Percentiles rank a stretch among this genome's conserved stretches.
phyloP scores from a whole-genome alignment of 2,888 invertebrate genomes.

The Ceratothoa steindachneri region DNA sequence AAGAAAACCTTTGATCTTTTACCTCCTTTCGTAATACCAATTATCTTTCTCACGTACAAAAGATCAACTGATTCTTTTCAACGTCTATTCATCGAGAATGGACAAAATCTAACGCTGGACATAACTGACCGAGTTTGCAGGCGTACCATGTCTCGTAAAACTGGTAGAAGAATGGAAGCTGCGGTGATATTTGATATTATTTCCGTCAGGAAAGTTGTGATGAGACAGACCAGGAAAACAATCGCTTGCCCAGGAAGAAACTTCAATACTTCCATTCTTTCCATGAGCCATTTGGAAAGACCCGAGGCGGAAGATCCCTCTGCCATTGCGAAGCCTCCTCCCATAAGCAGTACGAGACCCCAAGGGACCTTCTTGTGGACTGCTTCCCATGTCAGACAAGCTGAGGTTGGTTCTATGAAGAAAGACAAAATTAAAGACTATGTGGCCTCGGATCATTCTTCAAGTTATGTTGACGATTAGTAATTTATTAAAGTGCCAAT shows the following conservation, averaged over 20 bases:
- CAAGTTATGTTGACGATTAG: too few relatives aligned
- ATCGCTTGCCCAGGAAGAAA: constrained; percentile 65
- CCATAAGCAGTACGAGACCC: constrained; percentile 80
- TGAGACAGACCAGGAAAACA: constrained; percentile 70
- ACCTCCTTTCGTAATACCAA: too few relatives aligned
- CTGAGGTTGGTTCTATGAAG: not conserved
- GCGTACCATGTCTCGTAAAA: constrained; percentile 70
- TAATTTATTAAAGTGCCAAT: too few relatives aligned
- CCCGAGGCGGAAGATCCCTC: constrained; percentile 76
- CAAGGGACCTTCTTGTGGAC: constrained; percentile 71
- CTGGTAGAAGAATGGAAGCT: constrained; percentile 80
- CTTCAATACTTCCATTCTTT: constrained; percentile 58
- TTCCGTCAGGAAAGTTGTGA: constrained; percentile 79
- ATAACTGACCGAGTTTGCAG: too few relatives aligned
- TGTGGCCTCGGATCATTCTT: too few relatives aligned
- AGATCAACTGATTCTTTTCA: too few relatives aligned
- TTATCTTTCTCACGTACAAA: too few relatives aligned
- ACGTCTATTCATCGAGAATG: too few relatives aligned
- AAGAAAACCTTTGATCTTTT: too few relatives aligned
- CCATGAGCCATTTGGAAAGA: constrained; percentile 70
- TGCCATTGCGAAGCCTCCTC: constrained; percentile 87
- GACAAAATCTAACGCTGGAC: too few relatives aligned
- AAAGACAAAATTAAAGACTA: not conserved
- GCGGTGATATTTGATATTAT: constrained; percentile 87
- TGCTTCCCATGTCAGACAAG: constrained; percentile 34